Conservation (phyloP, 2,888 invertebrate genomes). For the Pogonocherus hispidulus region DNA sequence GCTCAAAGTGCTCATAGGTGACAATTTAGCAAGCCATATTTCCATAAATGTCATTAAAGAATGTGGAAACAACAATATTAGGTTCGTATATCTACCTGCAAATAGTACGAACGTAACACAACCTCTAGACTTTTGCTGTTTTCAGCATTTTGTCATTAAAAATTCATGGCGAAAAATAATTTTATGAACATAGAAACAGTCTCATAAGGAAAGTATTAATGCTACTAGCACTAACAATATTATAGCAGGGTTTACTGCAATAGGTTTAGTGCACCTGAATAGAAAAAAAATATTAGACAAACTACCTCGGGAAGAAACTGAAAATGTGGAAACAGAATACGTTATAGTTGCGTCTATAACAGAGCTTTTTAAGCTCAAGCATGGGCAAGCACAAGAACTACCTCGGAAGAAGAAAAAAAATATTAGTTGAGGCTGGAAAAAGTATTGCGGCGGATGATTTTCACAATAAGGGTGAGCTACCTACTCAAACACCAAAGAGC, state of each 20-base stretch:
- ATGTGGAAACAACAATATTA: slow-evolving; percentile 14
- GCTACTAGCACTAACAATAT: slow-evolving; percentile 17
- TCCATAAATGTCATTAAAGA: slow-evolving; percentile 15
- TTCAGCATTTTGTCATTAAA: slow-evolving; percentile 20
- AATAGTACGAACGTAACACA: slow-evolving; percentile 24
- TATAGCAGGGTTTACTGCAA: slow-evolving; percentile 26
- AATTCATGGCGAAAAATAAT: background rate
- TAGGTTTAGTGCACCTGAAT: slow-evolving; percentile 18
- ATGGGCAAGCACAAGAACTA: background rate
- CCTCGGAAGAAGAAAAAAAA: slow-evolving; percentile 19
- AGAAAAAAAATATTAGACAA: slow-evolving; percentile 25
- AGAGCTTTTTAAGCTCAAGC: slow-evolving; percentile 27
- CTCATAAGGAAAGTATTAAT: slow-evolving; percentile 2
- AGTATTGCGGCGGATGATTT: slow-evolving; percentile 20
- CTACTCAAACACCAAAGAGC: background rate
- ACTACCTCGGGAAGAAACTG: slow-evolving; percentile 14
- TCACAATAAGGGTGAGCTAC: background rate
- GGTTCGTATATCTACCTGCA: slow-evolving; percentile 13
- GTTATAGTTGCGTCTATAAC: slow-evolving; percentile 10
- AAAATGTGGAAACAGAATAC: slow-evolving; percentile 1
- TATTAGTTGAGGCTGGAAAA: slow-evolving; percentile 21
- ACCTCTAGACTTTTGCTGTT: slow-evolving; percentile 15
- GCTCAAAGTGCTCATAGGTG: slow-evolving; percentile 11
- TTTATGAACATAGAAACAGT: background rate
- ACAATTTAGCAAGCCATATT: slow-evolving; percentile 18